phyloP scores from a whole-genome alignment of 1,140 invertebrate genomes.

The Bombus confusus region DNA sequence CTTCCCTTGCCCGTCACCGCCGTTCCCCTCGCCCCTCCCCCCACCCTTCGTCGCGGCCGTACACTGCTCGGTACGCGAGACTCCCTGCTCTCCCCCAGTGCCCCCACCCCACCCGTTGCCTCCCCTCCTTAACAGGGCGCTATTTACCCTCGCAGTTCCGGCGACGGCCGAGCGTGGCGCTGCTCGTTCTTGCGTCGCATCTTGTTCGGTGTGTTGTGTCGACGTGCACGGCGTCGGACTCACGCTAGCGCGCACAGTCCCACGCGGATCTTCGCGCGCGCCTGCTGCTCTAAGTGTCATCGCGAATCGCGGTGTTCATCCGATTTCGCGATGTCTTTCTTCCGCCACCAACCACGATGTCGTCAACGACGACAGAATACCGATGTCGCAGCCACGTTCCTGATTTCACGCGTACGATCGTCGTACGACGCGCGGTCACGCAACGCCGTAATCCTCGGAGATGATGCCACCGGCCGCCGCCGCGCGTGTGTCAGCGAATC shows the following conservation, averaged over 20 bases:
- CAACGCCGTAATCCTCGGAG: background rate
- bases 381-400: background rate
- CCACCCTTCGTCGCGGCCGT: background rate
- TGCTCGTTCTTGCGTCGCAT: slow-evolving; percentile 54
- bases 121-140: slow-evolving; percentile 52
- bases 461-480: background rate
- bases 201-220: slow-evolving; percentile 40
- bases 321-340: background rate
- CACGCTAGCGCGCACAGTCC: slow-evolving; percentile 62
- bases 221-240: slow-evolving; percentile 43
- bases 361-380: background rate
- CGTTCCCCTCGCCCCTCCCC: background rate
- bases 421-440: background rate
- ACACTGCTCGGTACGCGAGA: slow-evolving; percentile 20
- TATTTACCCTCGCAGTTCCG: slow-evolving; percentile 69
- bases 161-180: slow-evolving; percentile 60
- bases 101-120: background rate
- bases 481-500: slow-evolving; percentile 28
- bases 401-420: background rate
- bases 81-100: background rate
- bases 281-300: slow-evolving; percentile 37
- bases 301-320: slow-evolving; percentile 16
- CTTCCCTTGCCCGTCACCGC: background rate
- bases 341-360: background rate
- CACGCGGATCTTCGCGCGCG: slow-evolving; percentile 66